phyloP scores from a whole-genome alignment of 1,140 invertebrate genomes.

The Eubasilissa regina region DNA sequence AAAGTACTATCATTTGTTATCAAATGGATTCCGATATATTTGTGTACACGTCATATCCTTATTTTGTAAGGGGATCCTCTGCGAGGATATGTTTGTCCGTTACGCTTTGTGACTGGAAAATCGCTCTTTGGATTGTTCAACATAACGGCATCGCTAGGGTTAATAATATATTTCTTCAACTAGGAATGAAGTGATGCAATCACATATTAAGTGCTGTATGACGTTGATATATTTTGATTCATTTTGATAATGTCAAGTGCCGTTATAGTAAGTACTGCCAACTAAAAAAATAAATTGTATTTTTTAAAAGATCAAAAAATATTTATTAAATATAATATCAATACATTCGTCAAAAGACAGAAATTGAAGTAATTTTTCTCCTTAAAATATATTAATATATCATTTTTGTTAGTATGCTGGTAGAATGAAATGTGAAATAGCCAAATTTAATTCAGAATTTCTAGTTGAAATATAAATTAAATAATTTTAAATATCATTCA shows the following conservation, averaged over 20 bases:
- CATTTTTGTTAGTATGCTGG: no score
- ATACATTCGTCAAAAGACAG: no score
- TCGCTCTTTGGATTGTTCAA: conserved; percentile 21
- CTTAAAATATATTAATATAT: no score
- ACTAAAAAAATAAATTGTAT: background rate
- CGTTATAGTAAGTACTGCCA: background rate
- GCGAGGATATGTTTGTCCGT: background rate
- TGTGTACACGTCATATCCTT: conserved; percentile 49
- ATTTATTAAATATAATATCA: no score
- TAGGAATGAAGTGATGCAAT: conserved; percentile 3
- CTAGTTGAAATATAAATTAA: no score
- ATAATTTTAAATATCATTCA: no score
- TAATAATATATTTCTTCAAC: conserved; percentile 21
- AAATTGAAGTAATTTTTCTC: no score
- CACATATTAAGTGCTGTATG: background rate
- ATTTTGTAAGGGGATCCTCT: background rate
- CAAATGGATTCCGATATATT: conserved; percentile 53
- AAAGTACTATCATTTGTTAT: conserved; percentile 57
- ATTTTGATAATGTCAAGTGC: background rate
- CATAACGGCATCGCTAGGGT: conserved; percentile 2
- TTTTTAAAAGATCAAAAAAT: no score
- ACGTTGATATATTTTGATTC: conserved; percentile 25
- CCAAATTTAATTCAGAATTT: no score
- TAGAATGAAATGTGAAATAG: no score
- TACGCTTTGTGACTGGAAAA: background rate